Conservation (phyloP, 2,113 vertebrate species). For the Rallus limicola region DNA sequence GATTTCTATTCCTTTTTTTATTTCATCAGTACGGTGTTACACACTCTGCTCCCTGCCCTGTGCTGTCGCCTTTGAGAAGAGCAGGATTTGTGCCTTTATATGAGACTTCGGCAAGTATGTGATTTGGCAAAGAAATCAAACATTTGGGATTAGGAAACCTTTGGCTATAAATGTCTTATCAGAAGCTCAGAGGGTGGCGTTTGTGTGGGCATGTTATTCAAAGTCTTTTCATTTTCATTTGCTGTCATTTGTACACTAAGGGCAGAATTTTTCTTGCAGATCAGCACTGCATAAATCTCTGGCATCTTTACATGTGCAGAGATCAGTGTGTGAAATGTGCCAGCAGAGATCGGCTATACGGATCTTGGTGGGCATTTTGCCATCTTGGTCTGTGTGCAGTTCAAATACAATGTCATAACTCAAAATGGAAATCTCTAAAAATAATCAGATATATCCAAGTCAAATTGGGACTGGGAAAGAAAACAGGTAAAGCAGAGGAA, state of each 20-base stretch:
- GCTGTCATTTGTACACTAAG: conserved; percentile 21
- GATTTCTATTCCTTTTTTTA: conserved; percentile 71
- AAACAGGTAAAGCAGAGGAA: neutral
- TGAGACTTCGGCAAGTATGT: neutral
- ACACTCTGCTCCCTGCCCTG: conserved; percentile 31
- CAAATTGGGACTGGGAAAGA: neutral
- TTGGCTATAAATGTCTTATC: conserved; percentile 44
- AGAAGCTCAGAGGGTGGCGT: conserved; percentile 35
- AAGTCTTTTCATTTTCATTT: conserved; percentile 39
- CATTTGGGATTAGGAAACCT: conserved; percentile 52
- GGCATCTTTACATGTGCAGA: neutral
- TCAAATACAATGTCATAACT: neutral
- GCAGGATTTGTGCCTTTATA: conserved; percentile 44
- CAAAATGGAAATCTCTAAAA: neutral
- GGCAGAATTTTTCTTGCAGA: conserved; percentile 6
- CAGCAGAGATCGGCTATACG: neutral
- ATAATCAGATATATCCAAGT: neutral
- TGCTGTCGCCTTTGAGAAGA: neutral
- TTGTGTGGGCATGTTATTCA: conserved; percentile 45
- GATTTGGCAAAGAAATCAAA: conserved; percentile 47
- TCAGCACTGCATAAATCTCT: conserved; percentile 11
- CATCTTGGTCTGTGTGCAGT: neutral
- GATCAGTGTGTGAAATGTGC: neutral
- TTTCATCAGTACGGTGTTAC: conserved; percentile 48
- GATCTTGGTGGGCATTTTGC: neutral